Base-by-base conservation (phyloP, 2,888 invertebrate species). In the Lissocephala sabroskyi region DNA sequence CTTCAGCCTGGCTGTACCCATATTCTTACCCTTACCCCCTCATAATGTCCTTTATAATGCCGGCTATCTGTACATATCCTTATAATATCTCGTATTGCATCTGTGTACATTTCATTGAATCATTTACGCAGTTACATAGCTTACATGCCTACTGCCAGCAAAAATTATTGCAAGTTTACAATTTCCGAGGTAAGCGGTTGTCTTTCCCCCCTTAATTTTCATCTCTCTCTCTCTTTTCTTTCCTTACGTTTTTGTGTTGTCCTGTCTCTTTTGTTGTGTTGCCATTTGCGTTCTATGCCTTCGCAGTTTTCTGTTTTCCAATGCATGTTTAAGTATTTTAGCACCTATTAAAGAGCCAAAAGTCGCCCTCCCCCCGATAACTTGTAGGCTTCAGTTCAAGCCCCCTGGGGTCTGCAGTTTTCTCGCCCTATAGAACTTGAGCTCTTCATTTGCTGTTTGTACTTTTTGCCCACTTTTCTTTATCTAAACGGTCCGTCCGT, bases 71-170 rank as follows among this genome's bases (percentile, higher is more conserved):
- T n/a, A n/a, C n/a, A n/a, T n/a, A n/a, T n/a, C n/a, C n/a, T n/a
- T n/a, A n/a, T n/a, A n/a, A n/a, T n/a, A n/a, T n/a, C n/a, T n/a
- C n/a, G n/a, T n/a, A n/a, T n/a, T n/a, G n/a, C n/a, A n/a, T n/a
- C n/a, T n/a, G n/a, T n/a, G n/a, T n/a, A n/a, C n/a, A n/a, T n/a
- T n/a, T n/a, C n/a, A n/a, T n/a, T n/a, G n/a, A n/a, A 50, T 30
- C 53, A 54, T 32, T n/a, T 61, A 58, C 48, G 61, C 70, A 79
- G 79, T 74, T 79, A 74, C 71, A 77, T 73, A 73, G 71, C 73
- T 79, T 81, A 66, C 76, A 77, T 71, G 74, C 68, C 65, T 76
- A 75, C 64, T 79, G 80, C 71, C 80, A 81, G 68, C 78, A 80
- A 75, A 79, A 80, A 73, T 70, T 81, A 70, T 78, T 81, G 60